These are phyloP conservation scores for Vombatus ursinus DNA, from an alignment of 2,113 vertebrate species.

Conservation along the genomic window DNA sequence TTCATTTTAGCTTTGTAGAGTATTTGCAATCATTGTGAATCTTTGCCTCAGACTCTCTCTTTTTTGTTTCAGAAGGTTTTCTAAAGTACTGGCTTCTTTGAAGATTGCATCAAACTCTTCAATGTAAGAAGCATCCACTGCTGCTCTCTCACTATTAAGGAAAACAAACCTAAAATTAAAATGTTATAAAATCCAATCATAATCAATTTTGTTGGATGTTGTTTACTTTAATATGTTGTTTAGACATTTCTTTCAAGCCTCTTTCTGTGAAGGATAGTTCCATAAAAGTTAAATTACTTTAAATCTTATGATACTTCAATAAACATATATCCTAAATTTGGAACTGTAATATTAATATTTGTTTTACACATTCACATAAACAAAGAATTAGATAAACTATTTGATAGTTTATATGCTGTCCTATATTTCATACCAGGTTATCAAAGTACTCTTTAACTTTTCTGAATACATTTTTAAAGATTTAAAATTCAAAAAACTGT, in stretches of 20 bases:
- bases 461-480: background rate
- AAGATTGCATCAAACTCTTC: constrained; percentile 83
- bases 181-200: constrained; percentile 37
- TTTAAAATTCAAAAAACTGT: background rate
- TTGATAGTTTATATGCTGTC: constrained; percentile 35
- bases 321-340: constrained; percentile 22
- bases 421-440: constrained; percentile 34
- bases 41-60: constrained; percentile 81
- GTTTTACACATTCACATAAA: constrained; percentile 47
- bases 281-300: constrained; percentile 49
- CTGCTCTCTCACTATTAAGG: constrained; percentile 81
- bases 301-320: constrained; percentile 35
- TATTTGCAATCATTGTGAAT: constrained; percentile 77
- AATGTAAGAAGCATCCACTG: constrained; percentile 80
- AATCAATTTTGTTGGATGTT: constrained; percentile 13
- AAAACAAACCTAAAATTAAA: constrained; percentile 73
- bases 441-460: constrained; percentile 53
- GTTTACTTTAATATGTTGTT: constrained; percentile 40
- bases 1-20: constrained; percentile 75
- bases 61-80: constrained; percentile 82
- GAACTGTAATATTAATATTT: constrained; percentile 52
- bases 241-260: constrained; percentile 61
- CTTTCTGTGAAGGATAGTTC: constrained; percentile 42
- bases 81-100: constrained; percentile 80
- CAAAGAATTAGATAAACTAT: constrained; percentile 20